Conservation (phyloP, 2,797 vertebrate genomes). For the Buceros bicornis region DNA sequence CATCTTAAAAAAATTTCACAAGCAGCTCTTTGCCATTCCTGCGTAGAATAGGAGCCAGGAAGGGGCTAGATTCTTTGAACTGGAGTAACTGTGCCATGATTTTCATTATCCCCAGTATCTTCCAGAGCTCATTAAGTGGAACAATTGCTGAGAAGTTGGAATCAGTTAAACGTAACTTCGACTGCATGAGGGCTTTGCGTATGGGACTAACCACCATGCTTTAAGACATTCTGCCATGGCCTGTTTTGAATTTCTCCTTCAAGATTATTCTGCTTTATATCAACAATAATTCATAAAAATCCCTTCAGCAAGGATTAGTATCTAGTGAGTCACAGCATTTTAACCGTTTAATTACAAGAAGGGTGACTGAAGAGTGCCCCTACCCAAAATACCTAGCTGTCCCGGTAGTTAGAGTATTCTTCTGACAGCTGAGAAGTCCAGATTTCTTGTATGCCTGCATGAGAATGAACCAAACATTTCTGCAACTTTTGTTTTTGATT, state of each 20-base stretch:
- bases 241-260: neutral
- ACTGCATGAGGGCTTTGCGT: neutral
- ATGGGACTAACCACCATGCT: neutral
- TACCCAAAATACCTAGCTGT: neutral
- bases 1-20: neutral
- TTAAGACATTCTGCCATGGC: neutral
- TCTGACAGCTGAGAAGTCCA: neutral
- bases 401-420: neutral
- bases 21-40: neutral
- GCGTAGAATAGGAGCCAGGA: neutral
- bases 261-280: neutral
- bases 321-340: neutral
- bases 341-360: neutral
- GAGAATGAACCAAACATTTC: neutral
- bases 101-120: neutral
- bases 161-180: neutral
- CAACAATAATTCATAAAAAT: neutral
- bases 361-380: neutral
- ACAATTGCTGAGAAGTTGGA: fast-evolving
- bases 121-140: neutral
- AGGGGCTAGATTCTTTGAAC: neutral
- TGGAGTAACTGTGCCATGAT: neutral
- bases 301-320: neutral
- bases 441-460: neutral
- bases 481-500: neutral